Conservation (phyloP, 2,797 vertebrate species). For the Sebastes elongatus region DNA sequence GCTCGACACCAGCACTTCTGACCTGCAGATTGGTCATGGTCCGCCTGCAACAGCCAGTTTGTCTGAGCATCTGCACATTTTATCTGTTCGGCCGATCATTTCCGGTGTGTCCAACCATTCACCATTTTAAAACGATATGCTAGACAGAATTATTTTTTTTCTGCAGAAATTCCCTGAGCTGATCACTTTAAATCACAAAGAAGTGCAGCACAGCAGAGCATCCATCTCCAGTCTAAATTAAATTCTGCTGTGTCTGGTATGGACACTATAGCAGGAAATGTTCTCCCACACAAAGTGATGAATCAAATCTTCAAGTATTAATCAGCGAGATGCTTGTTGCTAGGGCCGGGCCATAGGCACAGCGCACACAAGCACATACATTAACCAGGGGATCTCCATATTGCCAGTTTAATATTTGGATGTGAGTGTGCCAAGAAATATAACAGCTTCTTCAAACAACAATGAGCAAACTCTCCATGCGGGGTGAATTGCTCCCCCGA, state of each 20-base stretch:
- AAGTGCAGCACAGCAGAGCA: not conserved
- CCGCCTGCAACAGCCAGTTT: slow-evolving; percentile 5
- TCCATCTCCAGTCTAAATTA: slow-evolving; percentile 31
- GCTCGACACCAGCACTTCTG: slow-evolving; percentile 56
- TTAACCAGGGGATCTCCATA: slow-evolving; percentile 41
- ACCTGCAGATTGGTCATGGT: slow-evolving; percentile 58
- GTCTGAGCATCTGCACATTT: slow-evolving; percentile 14
- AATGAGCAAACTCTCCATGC: slow-evolving; percentile 2
- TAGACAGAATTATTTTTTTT: not conserved
- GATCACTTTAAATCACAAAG: slow-evolving; percentile 23
- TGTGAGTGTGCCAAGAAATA: slow-evolving; percentile 23
- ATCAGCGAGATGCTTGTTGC: slow-evolving; percentile 47
- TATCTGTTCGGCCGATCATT: not conserved
- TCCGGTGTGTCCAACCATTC: not conserved
- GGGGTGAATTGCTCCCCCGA: not conserved
- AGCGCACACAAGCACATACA: slow-evolving; percentile 22
- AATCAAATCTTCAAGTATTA: slow-evolving; percentile 61
- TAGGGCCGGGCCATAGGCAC: slow-evolving; percentile 18
- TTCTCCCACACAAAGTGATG: slow-evolving; percentile 39
- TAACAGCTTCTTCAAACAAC: slow-evolving; percentile 14
- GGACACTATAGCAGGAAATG: slow-evolving; percentile 40
- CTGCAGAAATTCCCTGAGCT: not conserved
- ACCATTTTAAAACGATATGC: not conserved
- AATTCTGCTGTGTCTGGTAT: slow-evolving; percentile 35
- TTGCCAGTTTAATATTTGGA: slow-evolving; percentile 40